Evolutionary conservation across 2,113 vertebrate species (phyloP).

Genomic region (Actinemys pallida): DNA sequence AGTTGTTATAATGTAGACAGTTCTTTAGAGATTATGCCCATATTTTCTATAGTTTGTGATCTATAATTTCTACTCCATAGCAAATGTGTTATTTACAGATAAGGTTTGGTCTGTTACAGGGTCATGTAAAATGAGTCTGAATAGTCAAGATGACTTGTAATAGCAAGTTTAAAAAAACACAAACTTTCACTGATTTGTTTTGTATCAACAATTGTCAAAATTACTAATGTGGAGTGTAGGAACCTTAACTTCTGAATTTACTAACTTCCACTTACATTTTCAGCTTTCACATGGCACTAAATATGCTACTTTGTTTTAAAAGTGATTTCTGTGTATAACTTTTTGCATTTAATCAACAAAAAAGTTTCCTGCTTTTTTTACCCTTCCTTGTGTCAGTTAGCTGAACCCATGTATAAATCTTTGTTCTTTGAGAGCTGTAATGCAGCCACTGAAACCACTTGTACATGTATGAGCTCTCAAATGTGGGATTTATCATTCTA

Average conservation of each 20-base stretch:
- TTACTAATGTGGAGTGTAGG: neutral
- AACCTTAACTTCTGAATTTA: neutral
- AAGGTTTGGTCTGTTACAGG: neutral
- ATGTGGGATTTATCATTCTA: rapidly evolving
- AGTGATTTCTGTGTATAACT: neutral
- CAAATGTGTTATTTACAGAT: neutral
- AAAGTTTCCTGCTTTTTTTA: neutral
- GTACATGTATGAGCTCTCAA: rapidly evolving
- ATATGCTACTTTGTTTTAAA: neutral
- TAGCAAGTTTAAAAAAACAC: neutral
- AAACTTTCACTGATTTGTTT: neutral
- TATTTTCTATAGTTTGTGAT: neutral
- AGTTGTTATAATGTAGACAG: neutral
- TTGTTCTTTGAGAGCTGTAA: rapidly evolving
- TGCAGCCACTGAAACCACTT: neutral
- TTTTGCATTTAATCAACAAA: neutral
- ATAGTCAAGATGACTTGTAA: neutral
- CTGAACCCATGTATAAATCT: neutral
- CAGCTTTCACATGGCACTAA: neutral
- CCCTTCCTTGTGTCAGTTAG: neutral
- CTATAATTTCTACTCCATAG: neutral
- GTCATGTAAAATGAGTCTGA: neutral
- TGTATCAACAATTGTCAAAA: neutral
- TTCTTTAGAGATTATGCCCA: neutral
- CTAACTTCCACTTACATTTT: neutral